A percentile compares a stretch with the other conserved stretches of the same genome.
phyloP scores from a whole-genome alignment of 2,888 invertebrate species.

The Linnaemya tessellans region DNA sequence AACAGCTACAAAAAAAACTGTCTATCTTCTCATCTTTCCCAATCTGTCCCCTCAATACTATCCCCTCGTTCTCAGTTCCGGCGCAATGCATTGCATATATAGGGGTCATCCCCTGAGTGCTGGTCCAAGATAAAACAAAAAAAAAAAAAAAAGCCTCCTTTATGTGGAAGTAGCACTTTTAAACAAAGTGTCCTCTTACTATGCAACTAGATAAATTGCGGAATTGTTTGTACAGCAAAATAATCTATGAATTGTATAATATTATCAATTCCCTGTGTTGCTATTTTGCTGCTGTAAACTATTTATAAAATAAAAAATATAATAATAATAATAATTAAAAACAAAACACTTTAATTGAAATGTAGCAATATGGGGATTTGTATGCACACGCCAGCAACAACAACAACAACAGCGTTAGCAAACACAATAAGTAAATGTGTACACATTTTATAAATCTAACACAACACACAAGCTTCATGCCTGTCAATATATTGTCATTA shows the following conservation, averaged over 20 bases:
- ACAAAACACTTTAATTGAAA: conserved; percentile 59
- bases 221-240: too few relatives aligned
- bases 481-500: conserved; percentile 56
- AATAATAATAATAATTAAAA: conserved; percentile 3
- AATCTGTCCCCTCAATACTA: too few relatives aligned
- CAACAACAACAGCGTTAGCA: not conserved
- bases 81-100: too few relatives aligned
- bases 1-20: too few relatives aligned
- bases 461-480: conserved; percentile 25
- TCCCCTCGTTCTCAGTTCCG: too few relatives aligned
- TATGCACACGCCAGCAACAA: conserved; percentile 7
- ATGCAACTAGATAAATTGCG: not conserved
- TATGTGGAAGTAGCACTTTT: too few relatives aligned
- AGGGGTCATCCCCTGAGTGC: too few relatives aligned
- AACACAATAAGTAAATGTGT: conserved; percentile 16
- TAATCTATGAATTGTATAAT: too few relatives aligned
- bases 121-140: too few relatives aligned
- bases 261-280: not conserved
- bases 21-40: too few relatives aligned
- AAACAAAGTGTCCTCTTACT: too few relatives aligned
- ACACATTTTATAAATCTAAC: conserved; percentile 38
- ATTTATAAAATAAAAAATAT: not conserved
- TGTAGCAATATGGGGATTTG: conserved; percentile 50
- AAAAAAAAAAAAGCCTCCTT: too few relatives aligned
- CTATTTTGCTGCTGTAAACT: conserved; percentile 18